Percentiles rank a stretch among this genome's conserved stretches.
Conservation (phyloP, 2,888 invertebrate genomes). For the Seira musarum region DNA sequence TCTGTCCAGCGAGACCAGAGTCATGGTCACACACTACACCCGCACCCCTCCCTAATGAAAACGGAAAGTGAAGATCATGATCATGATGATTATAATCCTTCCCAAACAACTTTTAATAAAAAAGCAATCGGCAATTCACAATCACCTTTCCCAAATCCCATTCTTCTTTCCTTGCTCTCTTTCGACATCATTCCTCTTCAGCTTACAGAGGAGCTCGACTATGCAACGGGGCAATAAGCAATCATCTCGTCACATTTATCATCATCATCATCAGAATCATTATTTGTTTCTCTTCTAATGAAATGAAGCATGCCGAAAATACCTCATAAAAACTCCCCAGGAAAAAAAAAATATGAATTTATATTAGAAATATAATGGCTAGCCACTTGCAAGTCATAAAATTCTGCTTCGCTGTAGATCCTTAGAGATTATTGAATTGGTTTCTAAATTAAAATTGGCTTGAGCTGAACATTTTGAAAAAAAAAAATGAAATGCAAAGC, state of each 20-base stretch:
- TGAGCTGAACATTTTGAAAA: no score
- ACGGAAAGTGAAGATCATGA: background rate
- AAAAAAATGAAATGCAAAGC: no score
- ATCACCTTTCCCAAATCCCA: background rate
- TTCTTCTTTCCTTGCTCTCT: background rate
- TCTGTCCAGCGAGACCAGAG: no score
- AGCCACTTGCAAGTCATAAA: no score
- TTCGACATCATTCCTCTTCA: no score
- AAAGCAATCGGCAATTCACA: background rate
- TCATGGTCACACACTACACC: no score
- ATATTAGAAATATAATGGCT: no score
- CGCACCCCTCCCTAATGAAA: no score
- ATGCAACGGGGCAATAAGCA: constrained; percentile 11
- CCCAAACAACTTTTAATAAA: background rate
- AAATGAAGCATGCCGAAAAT: background rate
- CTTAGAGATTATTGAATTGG: no score
- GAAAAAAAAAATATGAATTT: background rate
- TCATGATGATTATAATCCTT: background rate
- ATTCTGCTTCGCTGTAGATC: constrained; percentile 15
- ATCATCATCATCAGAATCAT: background rate
- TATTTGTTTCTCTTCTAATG: constrained; percentile 8
- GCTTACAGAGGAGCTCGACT: no score
- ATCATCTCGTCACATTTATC: constrained; percentile 19
- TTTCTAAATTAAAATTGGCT: no score
- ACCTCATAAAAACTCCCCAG: background rate